Conservation (phyloP, 2,113 vertebrate genomes). For the Girardinichthys multiradiatus region DNA sequence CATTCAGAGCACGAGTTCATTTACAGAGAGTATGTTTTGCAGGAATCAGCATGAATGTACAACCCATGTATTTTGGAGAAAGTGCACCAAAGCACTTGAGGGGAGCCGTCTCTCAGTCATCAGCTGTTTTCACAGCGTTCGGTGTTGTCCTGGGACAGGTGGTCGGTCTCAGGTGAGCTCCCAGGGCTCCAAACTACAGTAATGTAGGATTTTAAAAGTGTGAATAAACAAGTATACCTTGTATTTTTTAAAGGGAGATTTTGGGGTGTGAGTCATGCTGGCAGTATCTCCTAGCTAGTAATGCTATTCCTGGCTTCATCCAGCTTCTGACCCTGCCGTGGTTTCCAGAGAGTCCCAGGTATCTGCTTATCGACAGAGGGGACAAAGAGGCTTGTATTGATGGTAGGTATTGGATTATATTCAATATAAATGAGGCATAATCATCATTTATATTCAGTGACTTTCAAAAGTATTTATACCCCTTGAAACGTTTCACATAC, state of each 20-base stretch:
- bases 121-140: constrained; percentile 87
- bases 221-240: not conserved
- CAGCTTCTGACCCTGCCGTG: constrained; percentile 88
- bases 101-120: constrained; percentile 86
- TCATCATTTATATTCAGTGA: not conserved
- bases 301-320: constrained; percentile 85
- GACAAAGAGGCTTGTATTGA: constrained; percentile 85
- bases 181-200: not conserved
- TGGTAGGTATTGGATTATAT: constrained; percentile 71
- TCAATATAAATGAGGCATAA: not conserved
- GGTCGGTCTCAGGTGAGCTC: constrained; percentile 84
- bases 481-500: not conserved
- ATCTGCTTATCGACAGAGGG: constrained; percentile 88
- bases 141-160: constrained; percentile 88
- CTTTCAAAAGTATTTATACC: not conserved
- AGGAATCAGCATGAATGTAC: constrained; percentile 93
- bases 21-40: constrained; percentile 16
- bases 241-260: constrained; percentile 82
- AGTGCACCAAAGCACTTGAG: constrained; percentile 88
- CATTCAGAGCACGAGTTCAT: not conserved
- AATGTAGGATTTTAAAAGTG: not conserved
- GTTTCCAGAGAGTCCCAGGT: constrained; percentile 91
- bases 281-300: constrained; percentile 89
- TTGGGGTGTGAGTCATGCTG: constrained; percentile 85
- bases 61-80: constrained; percentile 94